Evolutionary conservation across 2,888 invertebrate genomes (phyloP), one percentile per base, ranked within the genome.

Genomic region (Shargacucullia verbasci): DNA sequence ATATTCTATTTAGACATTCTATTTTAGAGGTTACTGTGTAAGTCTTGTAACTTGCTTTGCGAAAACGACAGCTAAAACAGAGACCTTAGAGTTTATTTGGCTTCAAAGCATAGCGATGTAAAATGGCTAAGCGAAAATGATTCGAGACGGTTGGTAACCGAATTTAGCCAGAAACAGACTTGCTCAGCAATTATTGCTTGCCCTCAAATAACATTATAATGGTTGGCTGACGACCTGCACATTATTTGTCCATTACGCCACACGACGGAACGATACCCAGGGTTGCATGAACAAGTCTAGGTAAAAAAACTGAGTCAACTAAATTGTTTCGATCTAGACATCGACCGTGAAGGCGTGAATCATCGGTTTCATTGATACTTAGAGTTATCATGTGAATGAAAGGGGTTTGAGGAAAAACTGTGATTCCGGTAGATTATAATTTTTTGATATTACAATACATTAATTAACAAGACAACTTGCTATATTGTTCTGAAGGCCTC

Each of bases 191-290:
- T 90, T 86, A 89, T 86, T 84, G 82, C 70, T 73, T 78, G 81
- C 83, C 86, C 84, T 87, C 90, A 90, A 91, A 91, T 84, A 90
- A 88, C 88, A 86, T 90, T 90, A 88, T 92, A 91, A 91, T 91
- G 85, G 75, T 68, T 49, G 83, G 74, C 75, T 78, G 75, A 66
- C 75, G 79, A 79, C 83, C 83, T 79, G 84, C 87, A 82, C 86
- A 91, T 91, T 92, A 92, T 92, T 89, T 91, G 87, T 87, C 90
- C 87, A 92, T 92, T 92, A 92, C 76, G 76, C 35, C 61, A 74
- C 57, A 57, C 70, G 79, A 70, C 73, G 71, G 60, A 70, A 74
- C 70, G 63, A 34, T 70, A 68, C 37, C n/a, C 67, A 78, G 73
- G 76, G 78, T 55, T 77, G 74, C 64, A 68, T 76, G 47, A 67